phyloP scores from a whole-genome alignment of 1,140 invertebrate species.

The Anastrepha ludens region DNA sequence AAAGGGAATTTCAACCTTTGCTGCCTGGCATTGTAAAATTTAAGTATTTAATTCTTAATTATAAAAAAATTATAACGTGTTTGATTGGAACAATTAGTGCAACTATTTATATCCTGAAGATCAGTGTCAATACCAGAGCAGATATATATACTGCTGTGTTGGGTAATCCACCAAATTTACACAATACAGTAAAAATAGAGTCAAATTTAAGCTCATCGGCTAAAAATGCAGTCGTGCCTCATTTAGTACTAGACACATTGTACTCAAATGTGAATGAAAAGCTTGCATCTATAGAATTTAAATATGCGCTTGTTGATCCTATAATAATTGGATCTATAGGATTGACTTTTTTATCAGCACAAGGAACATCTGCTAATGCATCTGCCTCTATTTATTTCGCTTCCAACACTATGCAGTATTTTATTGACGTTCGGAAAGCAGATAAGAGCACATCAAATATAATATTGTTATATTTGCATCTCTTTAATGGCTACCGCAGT shows the following conservation, averaged over 20 bases:
- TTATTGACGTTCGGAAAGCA: neutral
- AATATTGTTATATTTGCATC: neutral
- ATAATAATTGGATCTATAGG: neutral
- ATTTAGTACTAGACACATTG: neutral
- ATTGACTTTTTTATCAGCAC: neutral
- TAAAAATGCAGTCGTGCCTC: neutral
- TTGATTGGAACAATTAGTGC: neutral
- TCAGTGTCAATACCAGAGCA: neutral
- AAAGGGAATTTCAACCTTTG: neutral
- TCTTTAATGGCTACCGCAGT: neutral
- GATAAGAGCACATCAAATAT: neutral
- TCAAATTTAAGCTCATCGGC: neutral
- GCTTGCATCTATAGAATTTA: neutral
- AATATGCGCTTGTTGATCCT: neutral
- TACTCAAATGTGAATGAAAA: neutral
- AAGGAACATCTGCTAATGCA: neutral
- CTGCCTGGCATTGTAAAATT: neutral
- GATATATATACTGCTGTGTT: neutral
- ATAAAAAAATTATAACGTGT: neutral
- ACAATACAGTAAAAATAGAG: neutral
- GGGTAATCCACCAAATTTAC: neutral
- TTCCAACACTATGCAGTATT: neutral
- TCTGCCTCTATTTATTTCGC: neutral
- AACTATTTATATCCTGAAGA: neutral
- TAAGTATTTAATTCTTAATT: neutral